Base-by-base conservation (phyloP, 2,888 invertebrate genomes). In the Yponomeuta plumbellus region DNA sequence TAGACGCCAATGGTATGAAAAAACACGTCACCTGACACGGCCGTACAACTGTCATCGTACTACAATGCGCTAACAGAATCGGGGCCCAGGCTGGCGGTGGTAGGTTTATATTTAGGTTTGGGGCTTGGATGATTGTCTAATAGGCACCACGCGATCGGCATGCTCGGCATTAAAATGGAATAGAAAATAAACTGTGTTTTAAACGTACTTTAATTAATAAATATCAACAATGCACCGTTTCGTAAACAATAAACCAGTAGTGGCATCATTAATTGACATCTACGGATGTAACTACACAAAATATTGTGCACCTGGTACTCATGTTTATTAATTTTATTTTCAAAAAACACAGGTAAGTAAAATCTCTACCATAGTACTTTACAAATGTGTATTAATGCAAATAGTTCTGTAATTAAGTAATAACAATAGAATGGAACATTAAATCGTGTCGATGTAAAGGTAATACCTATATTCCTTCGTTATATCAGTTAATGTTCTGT, bases 161-260 rank as follows among this genome's bases (percentile, higher is more conserved):
- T 34, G 5, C 1, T 34, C 8, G 34, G 34, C 8, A 3, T 13
- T 17, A 52, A 52, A 13, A 52, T 52, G 3, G 17, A 52, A 52
- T 13, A 17, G 17, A 52, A 3, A 17, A 52, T 26, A 44, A 17
- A 52, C 17, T 17, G 44, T 59, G 23, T 40, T 22, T 63, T 44
- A 11, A 63, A 34, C 20, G 67, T 70, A 69, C 59, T 78, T 76
- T 73, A 75, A 74, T 80, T 75, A 75, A 74, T 74, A 76, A 77
- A 80, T 79, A 71, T 77, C 81, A 81, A 81, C 74, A 81, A 79
- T 71, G 72, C 76, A 52, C 63, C 17, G 76, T 73, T 64, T 67
- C 72, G 72, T 61, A 78, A 75, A 74, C 71, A 75, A 74, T 73
- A 73, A 68, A 76, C 76, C 73, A 70, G 77, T 74, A 70, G 71